These are phyloP conservation scores for Panthera tigris DNA, from an alignment of 2,113 vertebrate genomes.

Conservation along the genomic window DNA sequence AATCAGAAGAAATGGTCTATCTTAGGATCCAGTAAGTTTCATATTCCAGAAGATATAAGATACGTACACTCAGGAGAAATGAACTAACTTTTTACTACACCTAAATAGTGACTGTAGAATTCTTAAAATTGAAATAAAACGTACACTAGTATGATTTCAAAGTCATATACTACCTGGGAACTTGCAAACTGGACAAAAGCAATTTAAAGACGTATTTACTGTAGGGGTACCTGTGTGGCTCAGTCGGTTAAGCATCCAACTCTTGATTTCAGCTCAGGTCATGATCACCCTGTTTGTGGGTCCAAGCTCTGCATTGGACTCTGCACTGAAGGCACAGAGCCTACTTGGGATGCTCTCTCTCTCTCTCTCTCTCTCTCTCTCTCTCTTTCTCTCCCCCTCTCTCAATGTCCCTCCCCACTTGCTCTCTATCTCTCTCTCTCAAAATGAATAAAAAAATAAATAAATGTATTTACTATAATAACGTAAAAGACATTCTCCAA, in stretches of 20 bases:
- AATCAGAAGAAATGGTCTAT: neutral
- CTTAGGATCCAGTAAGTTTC: neutral
- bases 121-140: slow-evolving; percentile 1
- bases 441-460: no score
- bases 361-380: no score
- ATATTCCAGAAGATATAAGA: neutral
- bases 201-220: neutral
- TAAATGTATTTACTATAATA: neutral
- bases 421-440: no score
- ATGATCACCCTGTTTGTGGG: no score
- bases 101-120: neutral
- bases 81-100: neutral
- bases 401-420: no score
- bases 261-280: no score
- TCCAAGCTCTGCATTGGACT: no score
- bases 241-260: no score
- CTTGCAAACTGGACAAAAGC: neutral
- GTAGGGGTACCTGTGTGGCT: neutral
- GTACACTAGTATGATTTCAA: neutral
- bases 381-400: no score
- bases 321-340: no score
- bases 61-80: neutral
- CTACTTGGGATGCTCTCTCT: no score
- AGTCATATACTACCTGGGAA: neutral
- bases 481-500: neutral